phyloP scores from a whole-genome alignment of 2,888 invertebrate species.

The Amiota minor region DNA sequence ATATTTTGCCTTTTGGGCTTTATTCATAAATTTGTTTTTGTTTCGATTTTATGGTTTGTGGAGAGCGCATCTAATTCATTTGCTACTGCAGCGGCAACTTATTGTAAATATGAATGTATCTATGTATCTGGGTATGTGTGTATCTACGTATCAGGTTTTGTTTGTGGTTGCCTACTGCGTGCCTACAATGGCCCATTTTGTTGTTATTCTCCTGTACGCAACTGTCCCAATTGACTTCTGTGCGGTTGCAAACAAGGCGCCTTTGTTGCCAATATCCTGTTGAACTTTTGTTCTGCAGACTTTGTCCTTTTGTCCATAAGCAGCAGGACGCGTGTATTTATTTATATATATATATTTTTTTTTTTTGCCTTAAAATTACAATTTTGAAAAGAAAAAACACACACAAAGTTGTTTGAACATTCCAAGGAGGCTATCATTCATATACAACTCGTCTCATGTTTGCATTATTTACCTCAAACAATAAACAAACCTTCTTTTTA shows the following conservation, averaged over 20 bases:
- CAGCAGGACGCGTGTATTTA: constrained; percentile 55
- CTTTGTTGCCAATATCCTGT: constrained; percentile 18
- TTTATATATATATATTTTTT: constrained; percentile 5
- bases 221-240: constrained; percentile 60
- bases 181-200: constrained; percentile 30
- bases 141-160: background rate
- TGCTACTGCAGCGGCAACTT: background rate
- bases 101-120: background rate
- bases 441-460: background rate
- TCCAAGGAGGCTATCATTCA: constrained; percentile 5
- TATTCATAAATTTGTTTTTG: constrained; percentile 10
- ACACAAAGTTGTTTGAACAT: constrained; percentile 9
- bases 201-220: constrained; percentile 32
- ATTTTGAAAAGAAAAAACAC: background rate
- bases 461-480: background rate
- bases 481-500: background rate
- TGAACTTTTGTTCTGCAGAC: background rate
- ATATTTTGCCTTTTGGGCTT: constrained; percentile 41
- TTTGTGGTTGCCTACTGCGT: constrained; percentile 20
- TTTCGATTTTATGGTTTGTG: constrained; percentile 1
- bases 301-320: background rate
- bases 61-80: constrained; percentile 22
- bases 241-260: constrained; percentile 53
- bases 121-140: background rate
- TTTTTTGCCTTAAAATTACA: constrained; percentile 6